Evolutionary conservation across 2,888 invertebrate genomes (phyloP), one percentile per base, ranked within the genome.

Genomic region (Cinara cedri): DNA sequence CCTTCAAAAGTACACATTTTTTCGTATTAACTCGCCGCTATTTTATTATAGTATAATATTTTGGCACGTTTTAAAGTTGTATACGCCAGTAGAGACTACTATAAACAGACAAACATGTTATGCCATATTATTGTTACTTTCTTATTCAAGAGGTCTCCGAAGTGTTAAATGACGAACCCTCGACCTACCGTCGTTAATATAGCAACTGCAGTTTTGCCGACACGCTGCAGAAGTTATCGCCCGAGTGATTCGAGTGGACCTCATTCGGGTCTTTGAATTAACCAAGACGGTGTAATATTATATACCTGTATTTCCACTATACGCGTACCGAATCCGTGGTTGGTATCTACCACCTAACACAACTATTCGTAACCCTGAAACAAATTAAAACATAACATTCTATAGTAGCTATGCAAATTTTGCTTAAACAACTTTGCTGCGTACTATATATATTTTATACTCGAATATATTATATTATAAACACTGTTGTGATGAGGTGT

Each of bases 201-300:
- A 34, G 34, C 6, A 34, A 34, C 6, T 4, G 34, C 6, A 24
- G 60, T 60, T 16, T 16, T 10, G 26, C 16, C 1, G 16, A 11
- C 10, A n/a, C 62, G 34, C 62, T 34, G 1, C 10, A 10, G 4
- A 3, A 62, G n/a, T 62, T 62, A 62, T 10, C 11, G 19, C 62
- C 34, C 34, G n/a, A 34, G 42, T 11, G 19, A 34, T 34, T 62
- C 19, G 11, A 42, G 19, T 6, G 4, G n/a, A 62, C 10, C 26
- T 62, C 34, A 62, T 62, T 62, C 34, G n/a, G 19, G 4, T 13
- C n/a, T 62, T 8, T 16, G n/a, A 62, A 62, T 62, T 62, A 34
- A 62, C 62, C 34, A 34, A 26, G 34, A n/a, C n/a, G 26, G 34
- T 11, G 11, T 14, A 62, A 62, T 62, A 26, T 16, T n/a, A n/a